A percentile compares a stretch with the other conserved stretches of the same genome.
Conservation (phyloP, 1,140 invertebrate genomes). For the Ericerus pela region DNA sequence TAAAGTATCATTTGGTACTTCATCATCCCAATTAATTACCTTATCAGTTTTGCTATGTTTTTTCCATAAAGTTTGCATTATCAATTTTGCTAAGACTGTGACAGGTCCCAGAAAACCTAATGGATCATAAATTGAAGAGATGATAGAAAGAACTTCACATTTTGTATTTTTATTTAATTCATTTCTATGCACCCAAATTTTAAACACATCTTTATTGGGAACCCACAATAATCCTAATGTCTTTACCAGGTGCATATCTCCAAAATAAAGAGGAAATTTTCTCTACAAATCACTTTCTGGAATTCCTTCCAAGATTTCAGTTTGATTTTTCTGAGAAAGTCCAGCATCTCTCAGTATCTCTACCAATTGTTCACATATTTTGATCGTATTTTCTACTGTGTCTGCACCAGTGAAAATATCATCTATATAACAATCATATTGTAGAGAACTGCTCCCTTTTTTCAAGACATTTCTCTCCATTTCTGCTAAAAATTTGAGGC, state of each 20-base stretch:
- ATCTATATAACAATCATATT: constrained; percentile 33
- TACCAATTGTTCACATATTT: neutral
- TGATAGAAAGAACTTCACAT: constrained; percentile 17
- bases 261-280: neutral
- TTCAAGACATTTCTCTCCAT: constrained; percentile 22
- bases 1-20: neutral
- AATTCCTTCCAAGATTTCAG: neutral
- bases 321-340: constrained; percentile 10
- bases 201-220: neutral
- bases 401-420: constrained; percentile 21
- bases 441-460: constrained; percentile 23
- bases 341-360: neutral
- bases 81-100: constrained; percentile 19
- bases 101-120: constrained; percentile 24
- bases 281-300: neutral
- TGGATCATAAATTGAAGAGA: constrained; percentile 25
- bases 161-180: constrained; percentile 8
- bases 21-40: constrained; percentile 15
- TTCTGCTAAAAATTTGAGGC: constrained; percentile 26
- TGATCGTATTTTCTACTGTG: neutral
- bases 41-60: neutral
- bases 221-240: constrained; percentile 14
- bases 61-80: constrained; percentile 21
- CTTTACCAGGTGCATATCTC: constrained; percentile 1
- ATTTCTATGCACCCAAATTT: neutral